A percentile compares a stretch with the other conserved stretches of the same genome.
phyloP scores from a whole-genome alignment of 92 coral and sea anemone genomes.

The Actinernus sp. region DNA sequence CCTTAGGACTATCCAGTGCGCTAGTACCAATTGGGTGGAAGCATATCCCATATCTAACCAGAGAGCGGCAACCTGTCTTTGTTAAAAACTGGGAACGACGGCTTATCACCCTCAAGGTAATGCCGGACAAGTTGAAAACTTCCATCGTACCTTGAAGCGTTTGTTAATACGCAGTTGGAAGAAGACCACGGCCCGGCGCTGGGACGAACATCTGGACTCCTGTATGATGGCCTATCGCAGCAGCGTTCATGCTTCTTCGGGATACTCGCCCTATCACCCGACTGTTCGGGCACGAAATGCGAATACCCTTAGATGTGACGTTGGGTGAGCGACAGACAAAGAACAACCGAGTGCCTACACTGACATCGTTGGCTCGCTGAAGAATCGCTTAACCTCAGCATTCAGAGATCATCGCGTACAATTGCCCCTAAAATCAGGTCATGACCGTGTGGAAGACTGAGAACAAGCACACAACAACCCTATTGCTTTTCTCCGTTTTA shows the following conservation, averaged over 20 bases:
- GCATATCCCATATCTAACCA: slow-evolving; percentile 58
- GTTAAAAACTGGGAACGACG: slow-evolving; percentile 56
- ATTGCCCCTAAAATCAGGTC: too few relatives aligned
- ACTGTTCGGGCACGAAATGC: slow-evolving; percentile 51
- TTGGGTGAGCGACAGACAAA: slow-evolving; percentile 24
- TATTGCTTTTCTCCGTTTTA: too few relatives aligned
- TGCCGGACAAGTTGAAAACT: slow-evolving; percentile 57
- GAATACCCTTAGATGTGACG: slow-evolving; percentile 56
- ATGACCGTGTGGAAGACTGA: too few relatives aligned
- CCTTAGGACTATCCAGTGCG: slow-evolving; percentile 41
- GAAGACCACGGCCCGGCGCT: slow-evolving; percentile 28
- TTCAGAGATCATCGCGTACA: too few relatives aligned
- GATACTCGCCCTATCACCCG: slow-evolving; percentile 38
- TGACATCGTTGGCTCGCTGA: slow-evolving; percentile 36
- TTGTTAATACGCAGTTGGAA: too few relatives aligned
- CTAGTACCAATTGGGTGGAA: slow-evolving; percentile 64
- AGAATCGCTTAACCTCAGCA: too few relatives aligned
- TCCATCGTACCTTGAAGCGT: slow-evolving; percentile 50
- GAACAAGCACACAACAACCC: too few relatives aligned
- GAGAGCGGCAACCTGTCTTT: slow-evolving; percentile 37
- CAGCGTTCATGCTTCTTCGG: slow-evolving; percentile 41
- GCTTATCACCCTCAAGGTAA: slow-evolving; percentile 55
- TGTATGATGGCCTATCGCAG: too few relatives aligned
- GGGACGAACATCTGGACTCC: slow-evolving; percentile 61
- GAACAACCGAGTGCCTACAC: slow-evolving; percentile 28